These are phyloP conservation scores for Antechinus stuartii DNA, from an alignment of 2,113 vertebrate species.

Conservation along the genomic window DNA sequence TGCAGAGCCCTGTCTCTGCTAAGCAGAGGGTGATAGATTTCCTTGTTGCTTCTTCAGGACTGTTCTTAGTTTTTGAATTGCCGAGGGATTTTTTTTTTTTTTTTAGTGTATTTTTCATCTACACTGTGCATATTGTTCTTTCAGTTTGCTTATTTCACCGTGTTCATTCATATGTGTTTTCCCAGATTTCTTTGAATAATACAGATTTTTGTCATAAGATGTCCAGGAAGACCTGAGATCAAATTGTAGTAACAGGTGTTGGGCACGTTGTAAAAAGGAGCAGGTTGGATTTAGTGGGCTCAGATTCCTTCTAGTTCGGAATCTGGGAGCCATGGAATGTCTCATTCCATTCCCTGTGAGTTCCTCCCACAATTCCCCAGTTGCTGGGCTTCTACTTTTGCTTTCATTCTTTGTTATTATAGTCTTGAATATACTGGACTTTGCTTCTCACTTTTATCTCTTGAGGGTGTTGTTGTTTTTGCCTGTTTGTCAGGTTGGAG, in stretches of 20 bases:
- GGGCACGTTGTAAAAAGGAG: neutral
- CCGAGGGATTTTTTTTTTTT: neutral
- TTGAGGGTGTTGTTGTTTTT: neutral
- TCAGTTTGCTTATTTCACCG: neutral
- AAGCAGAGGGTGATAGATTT: neutral
- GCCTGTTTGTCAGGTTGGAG: neutral
- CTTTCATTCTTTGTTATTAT: neutral
- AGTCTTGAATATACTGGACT: neutral
- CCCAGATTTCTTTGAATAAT: neutral
- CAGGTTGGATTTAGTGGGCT: neutral
- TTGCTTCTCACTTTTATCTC: neutral
- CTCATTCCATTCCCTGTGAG: neutral
- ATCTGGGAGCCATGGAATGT: neutral
- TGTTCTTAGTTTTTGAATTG: neutral
- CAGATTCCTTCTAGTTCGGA: neutral
- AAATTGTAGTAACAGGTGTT: neutral
- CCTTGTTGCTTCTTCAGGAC: neutral
- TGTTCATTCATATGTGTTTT: neutral
- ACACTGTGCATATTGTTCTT: neutral
- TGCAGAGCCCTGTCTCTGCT: neutral
- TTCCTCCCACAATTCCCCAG: neutral
- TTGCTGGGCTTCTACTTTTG: neutral
- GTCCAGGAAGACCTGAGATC: neutral
- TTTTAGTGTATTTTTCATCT: neutral
- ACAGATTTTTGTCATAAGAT: neutral